A percentile compares a stretch with the other conserved stretches of the same genome.
These are phyloP conservation scores for Brachionus asplanchnoidis DNA, from an alignment of 1,140 invertebrate species.

Conservation along the genomic window DNA sequence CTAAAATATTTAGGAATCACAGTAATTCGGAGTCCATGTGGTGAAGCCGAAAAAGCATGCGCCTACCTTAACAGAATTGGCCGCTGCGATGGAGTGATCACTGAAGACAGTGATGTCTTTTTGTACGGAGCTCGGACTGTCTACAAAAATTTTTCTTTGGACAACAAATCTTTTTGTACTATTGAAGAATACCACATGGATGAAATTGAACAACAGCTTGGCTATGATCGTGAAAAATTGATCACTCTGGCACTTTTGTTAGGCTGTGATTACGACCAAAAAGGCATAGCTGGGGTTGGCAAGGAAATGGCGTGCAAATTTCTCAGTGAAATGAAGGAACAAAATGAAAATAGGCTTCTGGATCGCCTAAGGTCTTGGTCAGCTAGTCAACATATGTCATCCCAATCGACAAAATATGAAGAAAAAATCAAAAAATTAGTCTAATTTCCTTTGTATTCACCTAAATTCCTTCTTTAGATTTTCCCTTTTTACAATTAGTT, in stretches of 20 bases:
- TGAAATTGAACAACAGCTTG: conserved; percentile 61
- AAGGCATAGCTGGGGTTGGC: conserved; percentile 73
- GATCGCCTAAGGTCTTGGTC: neutral
- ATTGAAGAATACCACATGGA: conserved; percentile 71
- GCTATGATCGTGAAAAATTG: conserved; percentile 73
- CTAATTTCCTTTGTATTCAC: no score
- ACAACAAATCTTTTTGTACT: conserved; percentile 49
- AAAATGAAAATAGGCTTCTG: neutral
- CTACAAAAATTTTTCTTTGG: conserved; percentile 76
- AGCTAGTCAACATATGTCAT: neutral
- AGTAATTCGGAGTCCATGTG: conserved; percentile 67
- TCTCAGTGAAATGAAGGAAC: conserved; percentile 61
- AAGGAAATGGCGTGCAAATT: conserved; percentile 72
- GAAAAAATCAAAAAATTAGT: neutral
- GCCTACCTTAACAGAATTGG: neutral
- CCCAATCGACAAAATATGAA: neutral
- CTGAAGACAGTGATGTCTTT: conserved; percentile 85
- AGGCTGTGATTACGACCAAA: conserved; percentile 75
- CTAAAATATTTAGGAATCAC: conserved; percentile 70
- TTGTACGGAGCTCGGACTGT: conserved; percentile 76
- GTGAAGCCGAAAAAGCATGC: conserved; percentile 71
- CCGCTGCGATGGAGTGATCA: conserved; percentile 68
- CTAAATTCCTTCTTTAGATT: no score
- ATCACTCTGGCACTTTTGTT: conserved; percentile 74
- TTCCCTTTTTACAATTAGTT: no score